A percentile compares a stretch with the other conserved stretches of the same genome.
Conservation (phyloP, 30 jellyfish, hydroid and myxozoan genomes). For the Aurelia aurita complex sp. Pacific region DNA sequence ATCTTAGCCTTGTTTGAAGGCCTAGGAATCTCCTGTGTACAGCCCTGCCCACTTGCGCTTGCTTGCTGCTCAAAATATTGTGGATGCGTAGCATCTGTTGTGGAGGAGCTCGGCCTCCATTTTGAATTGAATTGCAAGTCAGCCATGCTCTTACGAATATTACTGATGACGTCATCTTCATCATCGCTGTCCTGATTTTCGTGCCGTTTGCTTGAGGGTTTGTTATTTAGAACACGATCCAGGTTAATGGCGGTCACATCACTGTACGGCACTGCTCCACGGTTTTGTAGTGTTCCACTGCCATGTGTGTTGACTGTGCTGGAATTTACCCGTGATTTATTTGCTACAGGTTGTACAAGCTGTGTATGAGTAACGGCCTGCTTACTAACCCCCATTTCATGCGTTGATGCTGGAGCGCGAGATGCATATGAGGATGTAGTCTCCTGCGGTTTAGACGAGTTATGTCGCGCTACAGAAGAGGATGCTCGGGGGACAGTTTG, state of each 20-base stretch:
- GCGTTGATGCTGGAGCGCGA: background rate
- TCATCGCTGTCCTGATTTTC: slow-evolving; percentile 5
- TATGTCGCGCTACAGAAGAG: too few species aligned
- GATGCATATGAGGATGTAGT: too few species aligned
- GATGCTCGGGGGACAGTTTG: too few species aligned
- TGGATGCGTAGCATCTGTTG: background rate
- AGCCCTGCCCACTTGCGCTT: background rate
- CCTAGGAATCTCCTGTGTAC: slow-evolving; percentile 12
- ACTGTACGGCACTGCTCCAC: slow-evolving; percentile 2
- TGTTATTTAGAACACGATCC: slow-evolving; percentile 2
- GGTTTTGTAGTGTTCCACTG: background rate
- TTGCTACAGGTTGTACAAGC: background rate
- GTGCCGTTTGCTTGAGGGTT: background rate
- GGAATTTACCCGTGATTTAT: background rate
- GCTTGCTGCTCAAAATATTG: background rate
- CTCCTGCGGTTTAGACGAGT: too few species aligned
- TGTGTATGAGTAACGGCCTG: too few species aligned
- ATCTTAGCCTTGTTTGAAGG: slow-evolving; percentile 43
- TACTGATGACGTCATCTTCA: slow-evolving; percentile 65
- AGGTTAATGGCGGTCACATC: slow-evolving; percentile 24
- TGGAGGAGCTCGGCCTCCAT: slow-evolving; percentile 39
- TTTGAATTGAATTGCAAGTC: slow-evolving; percentile 61
- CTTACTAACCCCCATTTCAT: background rate
- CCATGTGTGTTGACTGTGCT: background rate
- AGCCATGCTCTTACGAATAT: slow-evolving; percentile 68